A percentile compares a stretch with the other conserved stretches of the same genome.
Evolutionary conservation across 2,888 invertebrate genomes (phyloP).

Genomic region (Elgonia sp.): DNA sequence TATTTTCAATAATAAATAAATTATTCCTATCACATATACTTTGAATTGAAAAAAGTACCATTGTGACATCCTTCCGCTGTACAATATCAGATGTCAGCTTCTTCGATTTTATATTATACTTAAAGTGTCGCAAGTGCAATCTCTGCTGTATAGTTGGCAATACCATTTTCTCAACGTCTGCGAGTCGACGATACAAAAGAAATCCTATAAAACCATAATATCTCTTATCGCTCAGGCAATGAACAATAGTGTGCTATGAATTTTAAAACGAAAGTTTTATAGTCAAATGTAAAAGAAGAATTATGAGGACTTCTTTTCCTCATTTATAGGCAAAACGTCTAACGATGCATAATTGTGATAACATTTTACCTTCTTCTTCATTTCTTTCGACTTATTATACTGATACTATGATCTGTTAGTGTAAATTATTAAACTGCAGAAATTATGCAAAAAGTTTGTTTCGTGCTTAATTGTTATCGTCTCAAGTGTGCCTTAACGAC

Average conservation of each 20-base stretch:
- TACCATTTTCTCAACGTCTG: conserved; percentile 16
- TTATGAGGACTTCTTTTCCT: no score
- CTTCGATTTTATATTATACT: conserved; percentile 44
- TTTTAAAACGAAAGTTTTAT: not conserved
- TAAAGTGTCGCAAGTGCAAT: conserved; percentile 29
- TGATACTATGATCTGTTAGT: no score
- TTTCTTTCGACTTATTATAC: no score
- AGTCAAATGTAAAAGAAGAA: not conserved
- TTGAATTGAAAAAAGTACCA: conserved; percentile 25
- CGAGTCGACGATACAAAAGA: not conserved
- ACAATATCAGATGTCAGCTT: conserved; percentile 17
- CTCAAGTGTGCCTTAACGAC: not conserved
- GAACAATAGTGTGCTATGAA: not conserved
- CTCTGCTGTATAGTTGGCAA: conserved; percentile 5
- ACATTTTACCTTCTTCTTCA: not conserved
- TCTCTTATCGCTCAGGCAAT: conserved; percentile 1
- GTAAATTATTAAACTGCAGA: not conserved
- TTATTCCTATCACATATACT: not conserved
- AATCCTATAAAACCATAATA: conserved; percentile 17
- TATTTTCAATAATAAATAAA: no score
- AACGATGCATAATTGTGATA: not conserved
- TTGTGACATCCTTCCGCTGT: conserved; percentile 24
- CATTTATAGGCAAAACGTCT: no score
- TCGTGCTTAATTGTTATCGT: conserved; percentile 2
- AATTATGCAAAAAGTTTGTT: not conserved